Conservation (phyloP, 1,140 invertebrate genomes). For the Saccostrea cuccullata region DNA sequence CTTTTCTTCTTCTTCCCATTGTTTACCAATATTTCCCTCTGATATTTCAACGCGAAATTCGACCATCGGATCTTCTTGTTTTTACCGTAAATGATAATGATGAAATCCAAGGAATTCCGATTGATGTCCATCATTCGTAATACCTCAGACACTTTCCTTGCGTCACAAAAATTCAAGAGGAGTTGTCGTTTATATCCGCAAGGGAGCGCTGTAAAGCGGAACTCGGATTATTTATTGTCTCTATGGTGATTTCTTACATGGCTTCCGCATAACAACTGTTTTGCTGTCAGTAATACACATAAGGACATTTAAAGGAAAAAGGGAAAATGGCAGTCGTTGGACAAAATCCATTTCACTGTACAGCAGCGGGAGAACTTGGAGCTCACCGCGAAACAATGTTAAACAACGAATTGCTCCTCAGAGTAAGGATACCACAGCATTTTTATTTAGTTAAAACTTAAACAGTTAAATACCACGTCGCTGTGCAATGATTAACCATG, state of each 20-base stretch:
- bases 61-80: no score
- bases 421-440: conserved; percentile 61
- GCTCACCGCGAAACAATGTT: conserved; percentile 72
- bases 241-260: conserved; percentile 54
- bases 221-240: conserved; percentile 52
- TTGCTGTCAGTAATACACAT: conserved; percentile 41
- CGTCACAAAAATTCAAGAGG: background rate
- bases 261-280: conserved; percentile 49
- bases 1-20: no score
- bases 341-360: conserved; percentile 61
- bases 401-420: conserved; percentile 69
- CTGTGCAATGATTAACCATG: background rate
- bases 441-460: background rate
- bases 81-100: no score
- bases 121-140: background rate
- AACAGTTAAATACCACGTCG: background rate
- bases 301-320: conserved; percentile 44
- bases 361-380: conserved; percentile 71
- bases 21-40: no score
- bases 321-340: conserved; percentile 39
- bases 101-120: no score
- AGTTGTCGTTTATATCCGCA: conserved; percentile 17
- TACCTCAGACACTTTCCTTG: background rate
- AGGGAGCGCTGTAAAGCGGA: conserved; percentile 42
- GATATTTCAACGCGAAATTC: no score